Evolutionary conservation across 1,140 invertebrate genomes (phyloP), one percentile per base, ranked within the genome.

Genomic region (Trachymyrmex septentrionalis): DNA sequence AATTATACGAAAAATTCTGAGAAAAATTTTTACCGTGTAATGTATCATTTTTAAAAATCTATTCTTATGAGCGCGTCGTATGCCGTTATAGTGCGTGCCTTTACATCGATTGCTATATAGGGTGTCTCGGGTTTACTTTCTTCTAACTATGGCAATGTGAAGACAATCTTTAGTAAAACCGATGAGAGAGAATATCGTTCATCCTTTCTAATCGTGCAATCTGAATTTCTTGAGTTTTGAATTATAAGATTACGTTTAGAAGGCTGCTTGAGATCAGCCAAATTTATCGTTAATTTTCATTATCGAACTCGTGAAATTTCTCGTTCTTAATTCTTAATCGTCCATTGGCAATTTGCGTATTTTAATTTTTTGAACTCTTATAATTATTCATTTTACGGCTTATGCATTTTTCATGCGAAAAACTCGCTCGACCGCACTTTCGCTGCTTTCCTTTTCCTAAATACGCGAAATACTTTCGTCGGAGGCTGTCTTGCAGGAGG

Each of bases 21-120:
- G 30, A 34, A 34, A 34, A 34, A 34, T 34, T 34, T 34, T 34
- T 34, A 34, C 30, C 30, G 6, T 34, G 7, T 34, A 38, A 38
- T 38, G 34, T 38, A 9, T 7, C 34, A 38, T 38, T 38, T 38
- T 38, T 38, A 1, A 0, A 38, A 38, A 44, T 27, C 27, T 50
- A 67, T 66, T 81, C 44, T 7, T n/a, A 44, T 3, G 27, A 80
- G 77, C 30, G 63, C 48, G 78, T 81, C 64, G 78, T 53, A 64
- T 48, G 66, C 66, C 78, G 78, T 81, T 72, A 72, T 34, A 72
- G 2, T 12, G 34, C 24, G 66, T 16, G 12, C 14, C 19, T 24
- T 82, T 82, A 59, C 53, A 72, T 44, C 44, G 24, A 67, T 53
- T 14, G 7, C n/a, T 67, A 53, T 53, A 44, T 19, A 9, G n/a